Evolutionary conservation across 2,797 vertebrate genomes (phyloP), one percentile per base, ranked within the genome.

Genomic region (Geotria australis): DNA sequence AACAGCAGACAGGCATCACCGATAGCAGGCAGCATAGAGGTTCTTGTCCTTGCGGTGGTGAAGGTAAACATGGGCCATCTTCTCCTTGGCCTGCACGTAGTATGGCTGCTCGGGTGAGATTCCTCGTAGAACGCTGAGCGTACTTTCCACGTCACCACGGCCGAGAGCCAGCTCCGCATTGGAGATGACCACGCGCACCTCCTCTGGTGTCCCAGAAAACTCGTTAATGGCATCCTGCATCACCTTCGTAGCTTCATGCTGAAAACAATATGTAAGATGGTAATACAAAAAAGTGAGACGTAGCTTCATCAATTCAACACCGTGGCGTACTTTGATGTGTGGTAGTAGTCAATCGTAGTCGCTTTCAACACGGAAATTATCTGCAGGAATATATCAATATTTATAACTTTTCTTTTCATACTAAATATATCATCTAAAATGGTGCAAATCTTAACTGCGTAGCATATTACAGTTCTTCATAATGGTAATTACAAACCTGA

Each of bases 171-270:
- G 70, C 65, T 95, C 83, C 2, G 85, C 78, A 7, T 89, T 86
- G 57, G 82, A 82, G 61, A 98, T 81, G 53, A 81, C 77, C 58
- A 93, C 76, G 3, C 85, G 78, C 1, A 91, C 61, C 57, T 94
- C 91, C 69, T 96, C 89, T 0, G 80, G 66, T 2, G 83, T 88
- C 61, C 88, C 85, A 1, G 82, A 82, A 69, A 95, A 98, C 70
- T 95, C 85, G 58, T 81, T 88, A 67, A 93, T 85, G 60, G 88
- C 82, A 1, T 95, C 91, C 68, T 98, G 89, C 70, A 98, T 82
- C 63, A 89, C 73, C 71, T 91, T 85, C 65, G 84, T 76, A 57
- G 89, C 89, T 68, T 98, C 85, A 7, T 98, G 89, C 91, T 98
- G 57, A 59, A 70, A 62, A 63, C 24, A 3, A 15, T n/a, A 24